Percentiles rank a stretch among this genome's conserved stretches.
Conservation (phyloP, 2,113 vertebrate species). For the Stomatorhinus ivindoensis region DNA sequence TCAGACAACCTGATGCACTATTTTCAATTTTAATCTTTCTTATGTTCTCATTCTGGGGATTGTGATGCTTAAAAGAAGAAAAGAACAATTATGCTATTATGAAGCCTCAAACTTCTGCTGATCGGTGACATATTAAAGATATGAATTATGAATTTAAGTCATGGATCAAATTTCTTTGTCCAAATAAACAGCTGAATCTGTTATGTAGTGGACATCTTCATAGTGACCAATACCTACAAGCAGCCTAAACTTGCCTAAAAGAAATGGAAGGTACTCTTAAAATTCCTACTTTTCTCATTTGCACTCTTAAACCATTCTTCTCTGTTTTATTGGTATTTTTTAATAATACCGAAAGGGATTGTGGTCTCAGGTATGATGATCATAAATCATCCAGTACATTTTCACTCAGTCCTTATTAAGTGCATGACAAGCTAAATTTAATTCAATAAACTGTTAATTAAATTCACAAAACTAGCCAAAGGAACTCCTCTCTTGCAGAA, state of each 20-base stretch:
- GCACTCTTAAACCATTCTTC: background rate
- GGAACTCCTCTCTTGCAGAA: background rate
- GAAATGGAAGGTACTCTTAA: background rate
- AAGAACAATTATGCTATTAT: background rate
- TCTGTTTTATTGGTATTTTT: background rate
- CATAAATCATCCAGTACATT: background rate
- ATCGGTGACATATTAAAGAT: background rate
- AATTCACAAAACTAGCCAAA: background rate
- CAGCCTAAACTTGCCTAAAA: background rate
- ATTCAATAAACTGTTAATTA: background rate
- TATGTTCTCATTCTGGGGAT: background rate
- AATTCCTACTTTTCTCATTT: background rate
- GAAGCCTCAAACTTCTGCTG: background rate
- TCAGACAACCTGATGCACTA: background rate
- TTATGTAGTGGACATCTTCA: background rate
- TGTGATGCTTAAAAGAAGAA: background rate
- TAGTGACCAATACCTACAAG: background rate
- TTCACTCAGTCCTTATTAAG: background rate
- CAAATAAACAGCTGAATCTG: background rate
- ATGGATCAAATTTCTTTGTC: background rate
- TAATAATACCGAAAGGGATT: background rate
- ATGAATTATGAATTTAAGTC: background rate
- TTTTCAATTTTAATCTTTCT: background rate
- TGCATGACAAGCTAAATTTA: background rate
- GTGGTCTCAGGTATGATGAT: background rate